Evolutionary conservation across 2,113 vertebrate genomes (phyloP).

Genomic region (Pseudopodoces humilis): DNA sequence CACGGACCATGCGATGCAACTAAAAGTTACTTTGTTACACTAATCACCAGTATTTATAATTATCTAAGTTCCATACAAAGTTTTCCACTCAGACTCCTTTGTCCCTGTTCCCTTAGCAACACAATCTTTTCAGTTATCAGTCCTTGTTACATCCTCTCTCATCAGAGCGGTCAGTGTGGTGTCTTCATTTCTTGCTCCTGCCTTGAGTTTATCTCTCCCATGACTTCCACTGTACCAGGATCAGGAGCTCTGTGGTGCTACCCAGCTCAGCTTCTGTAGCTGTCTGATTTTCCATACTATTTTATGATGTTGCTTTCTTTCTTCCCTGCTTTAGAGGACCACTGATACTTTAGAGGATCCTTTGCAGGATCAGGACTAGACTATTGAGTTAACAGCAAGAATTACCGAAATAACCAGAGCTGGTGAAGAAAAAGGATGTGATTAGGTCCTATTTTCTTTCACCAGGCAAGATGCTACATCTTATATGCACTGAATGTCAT

Average conservation of each 20-base stretch:
- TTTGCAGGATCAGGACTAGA: neutral
- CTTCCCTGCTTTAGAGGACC: neutral
- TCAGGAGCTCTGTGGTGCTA: neutral
- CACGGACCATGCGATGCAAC: neutral
- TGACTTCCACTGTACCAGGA: neutral
- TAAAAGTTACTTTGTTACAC: neutral
- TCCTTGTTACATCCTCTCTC: neutral
- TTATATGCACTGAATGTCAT: neutral
- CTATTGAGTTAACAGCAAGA: neutral
- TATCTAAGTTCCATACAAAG: neutral
- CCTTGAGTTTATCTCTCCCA: neutral
- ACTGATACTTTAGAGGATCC: neutral
- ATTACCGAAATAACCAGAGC: neutral
- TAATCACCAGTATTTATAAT: neutral
- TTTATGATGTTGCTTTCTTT: neutral
- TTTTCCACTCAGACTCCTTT: neutral
- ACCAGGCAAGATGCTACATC: neutral
- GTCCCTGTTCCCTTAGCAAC: neutral
- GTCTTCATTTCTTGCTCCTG: neutral
- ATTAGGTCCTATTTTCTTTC: neutral
- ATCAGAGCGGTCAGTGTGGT: neutral
- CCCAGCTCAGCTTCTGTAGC: neutral
- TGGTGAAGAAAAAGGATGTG: neutral
- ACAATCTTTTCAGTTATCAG: neutral
- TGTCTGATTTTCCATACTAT: neutral